phyloP scores from a whole-genome alignment of 2,113 vertebrate species.

The Ailuropoda melanoleuca region DNA sequence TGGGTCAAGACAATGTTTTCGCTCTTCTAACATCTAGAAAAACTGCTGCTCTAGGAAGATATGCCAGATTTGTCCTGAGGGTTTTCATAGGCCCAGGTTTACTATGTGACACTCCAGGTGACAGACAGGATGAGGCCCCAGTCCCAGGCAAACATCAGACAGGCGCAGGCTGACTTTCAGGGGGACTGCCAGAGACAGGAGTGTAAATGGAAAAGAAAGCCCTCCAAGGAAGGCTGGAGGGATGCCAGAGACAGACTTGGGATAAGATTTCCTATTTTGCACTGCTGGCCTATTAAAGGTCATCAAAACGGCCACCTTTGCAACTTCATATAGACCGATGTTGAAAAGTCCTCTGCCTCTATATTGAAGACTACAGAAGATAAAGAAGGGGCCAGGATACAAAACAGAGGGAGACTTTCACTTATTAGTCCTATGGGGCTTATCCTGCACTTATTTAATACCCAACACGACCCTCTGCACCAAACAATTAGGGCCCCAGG shows the following conservation, averaged over 20 bases:
- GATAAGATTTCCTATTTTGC: not conserved
- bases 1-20: not conserved
- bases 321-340: not conserved
- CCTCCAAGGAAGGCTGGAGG: not conserved
- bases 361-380: not conserved
- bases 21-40: not conserved
- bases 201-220: not conserved
- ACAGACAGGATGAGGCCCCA: not conserved
- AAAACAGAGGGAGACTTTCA: not conserved
- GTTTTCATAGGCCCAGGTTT: not conserved
- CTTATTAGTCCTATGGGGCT: not conserved
- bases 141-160: not conserved
- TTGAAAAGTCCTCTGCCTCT: not conserved
- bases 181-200: not conserved
- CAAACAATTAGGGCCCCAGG: not conserved
- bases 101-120: not conserved
- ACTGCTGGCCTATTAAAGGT: not conserved
- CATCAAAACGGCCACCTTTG: not conserved
- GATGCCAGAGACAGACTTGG: not conserved
- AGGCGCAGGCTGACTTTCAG: not conserved
- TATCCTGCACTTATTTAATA: not conserved
- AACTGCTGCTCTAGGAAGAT: not conserved
- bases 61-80: not conserved
- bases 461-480: not conserved
- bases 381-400: not conserved